phyloP scores from a whole-genome alignment of 1,140 invertebrate species.

The Drosophila pectinifera region DNA sequence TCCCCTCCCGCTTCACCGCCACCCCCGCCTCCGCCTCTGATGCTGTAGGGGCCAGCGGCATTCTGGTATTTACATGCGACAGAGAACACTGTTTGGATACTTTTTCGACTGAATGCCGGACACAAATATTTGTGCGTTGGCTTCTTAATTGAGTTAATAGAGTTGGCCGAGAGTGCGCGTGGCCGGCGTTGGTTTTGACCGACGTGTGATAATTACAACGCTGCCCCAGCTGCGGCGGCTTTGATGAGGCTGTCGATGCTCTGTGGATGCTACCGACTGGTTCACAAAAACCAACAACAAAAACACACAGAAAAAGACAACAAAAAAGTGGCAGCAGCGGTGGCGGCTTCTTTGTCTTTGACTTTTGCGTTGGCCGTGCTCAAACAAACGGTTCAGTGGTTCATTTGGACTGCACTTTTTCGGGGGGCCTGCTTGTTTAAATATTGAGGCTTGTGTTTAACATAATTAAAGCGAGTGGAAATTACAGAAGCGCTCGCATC shows the following conservation, averaged over 20 bases:
- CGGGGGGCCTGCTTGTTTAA: constrained; percentile 66
- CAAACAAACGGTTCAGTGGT: constrained; percentile 79
- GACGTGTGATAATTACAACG: constrained; percentile 79
- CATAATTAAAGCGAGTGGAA: constrained; percentile 78
- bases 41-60: constrained; percentile 11
- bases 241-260: constrained; percentile 64
- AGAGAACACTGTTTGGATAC: constrained; percentile 71
- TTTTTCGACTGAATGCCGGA: constrained; percentile 81
- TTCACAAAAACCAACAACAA: constrained; percentile 19
- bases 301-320: background rate
- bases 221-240: constrained; percentile 67
- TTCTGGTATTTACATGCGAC: constrained; percentile 56
- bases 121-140: constrained; percentile 75
- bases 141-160: constrained; percentile 80
- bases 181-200: constrained; percentile 75
- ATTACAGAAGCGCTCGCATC: constrained; percentile 59
- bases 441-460: constrained; percentile 80
- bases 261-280: constrained; percentile 42
- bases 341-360: constrained; percentile 56
- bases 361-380: constrained; percentile 64
- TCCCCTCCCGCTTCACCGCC: constrained; percentile 5
- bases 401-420: constrained; percentile 71
- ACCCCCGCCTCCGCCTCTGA: too few species aligned
- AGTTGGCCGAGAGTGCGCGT: constrained; percentile 68
- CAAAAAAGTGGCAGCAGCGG: constrained; percentile 16